These are phyloP conservation scores for Xylocopa sonorina DNA, from an alignment of 1,140 invertebrate species.

Conservation along the genomic window DNA sequence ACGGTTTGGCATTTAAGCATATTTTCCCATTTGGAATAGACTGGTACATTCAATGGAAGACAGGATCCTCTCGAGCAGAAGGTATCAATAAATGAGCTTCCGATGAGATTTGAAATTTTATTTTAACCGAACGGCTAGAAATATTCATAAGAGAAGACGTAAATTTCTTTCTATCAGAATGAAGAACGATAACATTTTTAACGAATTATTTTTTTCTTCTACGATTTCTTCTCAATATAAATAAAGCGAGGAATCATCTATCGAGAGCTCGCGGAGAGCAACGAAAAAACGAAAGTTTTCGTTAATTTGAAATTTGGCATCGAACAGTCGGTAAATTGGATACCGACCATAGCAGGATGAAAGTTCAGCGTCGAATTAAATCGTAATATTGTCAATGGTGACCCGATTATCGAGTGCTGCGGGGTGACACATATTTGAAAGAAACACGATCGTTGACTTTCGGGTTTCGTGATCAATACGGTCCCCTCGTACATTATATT, in stretches of 20 bases:
- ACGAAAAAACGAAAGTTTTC: not conserved
- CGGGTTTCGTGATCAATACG: conserved; percentile 57
- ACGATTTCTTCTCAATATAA: not conserved
- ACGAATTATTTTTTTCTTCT: not conserved
- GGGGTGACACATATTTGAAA: conserved; percentile 53
- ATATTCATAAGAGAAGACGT: too few relatives aligned
- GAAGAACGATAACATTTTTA: too few relatives aligned
- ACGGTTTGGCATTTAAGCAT: not conserved
- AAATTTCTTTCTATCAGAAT: too few relatives aligned
- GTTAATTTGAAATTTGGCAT: not conserved
- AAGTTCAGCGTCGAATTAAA: not conserved
- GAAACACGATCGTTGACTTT: conserved; percentile 60
- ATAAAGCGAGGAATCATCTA: too few relatives aligned
- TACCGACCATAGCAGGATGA: not conserved
- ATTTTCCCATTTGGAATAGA: not conserved
- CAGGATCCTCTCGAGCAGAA: not conserved
- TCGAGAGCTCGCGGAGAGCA: too few relatives aligned
- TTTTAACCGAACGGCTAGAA: not conserved
- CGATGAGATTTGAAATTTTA: too few relatives aligned
- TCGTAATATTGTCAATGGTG: conserved; percentile 10
- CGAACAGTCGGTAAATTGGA: not conserved
- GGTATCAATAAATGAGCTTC: not conserved
- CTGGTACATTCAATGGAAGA: not conserved
- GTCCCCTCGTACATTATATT: conserved; percentile 62
- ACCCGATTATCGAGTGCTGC: conserved; percentile 31